phyloP scores from a whole-genome alignment of 2,797 vertebrate genomes.

The Margarornis squamiger region DNA sequence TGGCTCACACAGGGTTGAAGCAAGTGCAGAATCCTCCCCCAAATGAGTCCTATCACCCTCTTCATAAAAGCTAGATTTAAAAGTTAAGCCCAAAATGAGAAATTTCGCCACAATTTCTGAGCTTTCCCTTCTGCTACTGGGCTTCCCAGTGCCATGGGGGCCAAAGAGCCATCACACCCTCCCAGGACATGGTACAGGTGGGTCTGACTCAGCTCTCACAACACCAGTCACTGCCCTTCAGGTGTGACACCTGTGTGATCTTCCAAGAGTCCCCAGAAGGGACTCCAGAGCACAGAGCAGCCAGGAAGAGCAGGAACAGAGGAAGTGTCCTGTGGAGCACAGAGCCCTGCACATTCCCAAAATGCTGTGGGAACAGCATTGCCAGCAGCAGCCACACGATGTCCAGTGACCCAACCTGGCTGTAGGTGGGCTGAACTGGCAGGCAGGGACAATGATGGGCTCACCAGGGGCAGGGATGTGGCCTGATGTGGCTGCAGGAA shows the following conservation, averaged over 20 bases:
- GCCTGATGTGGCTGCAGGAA: neutral
- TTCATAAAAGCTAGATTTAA: neutral
- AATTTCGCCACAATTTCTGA: neutral
- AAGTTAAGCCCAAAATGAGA: neutral
- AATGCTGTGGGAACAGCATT: neutral
- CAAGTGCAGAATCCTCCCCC: neutral
- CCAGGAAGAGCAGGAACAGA: neutral
- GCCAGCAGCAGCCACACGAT: neutral
- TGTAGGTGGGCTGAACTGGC: neutral
- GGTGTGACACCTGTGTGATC: neutral
- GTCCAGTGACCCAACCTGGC: neutral
- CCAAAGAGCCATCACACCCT: neutral
- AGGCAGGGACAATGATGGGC: neutral
- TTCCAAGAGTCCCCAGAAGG: neutral
- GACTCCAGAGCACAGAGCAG: neutral
- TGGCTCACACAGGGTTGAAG: accelerated
- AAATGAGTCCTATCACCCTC: accelerated
- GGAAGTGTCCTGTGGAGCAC: neutral
- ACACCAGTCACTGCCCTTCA: accelerated
- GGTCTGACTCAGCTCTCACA: neutral
- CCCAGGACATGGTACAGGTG: neutral
- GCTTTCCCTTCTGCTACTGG: neutral
- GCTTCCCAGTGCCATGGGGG: neutral
- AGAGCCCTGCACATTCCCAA: neutral
- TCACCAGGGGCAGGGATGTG: neutral